phyloP scores from a whole-genome alignment of 2,797 vertebrate genomes.

The Sebastes taczanowskii region DNA sequence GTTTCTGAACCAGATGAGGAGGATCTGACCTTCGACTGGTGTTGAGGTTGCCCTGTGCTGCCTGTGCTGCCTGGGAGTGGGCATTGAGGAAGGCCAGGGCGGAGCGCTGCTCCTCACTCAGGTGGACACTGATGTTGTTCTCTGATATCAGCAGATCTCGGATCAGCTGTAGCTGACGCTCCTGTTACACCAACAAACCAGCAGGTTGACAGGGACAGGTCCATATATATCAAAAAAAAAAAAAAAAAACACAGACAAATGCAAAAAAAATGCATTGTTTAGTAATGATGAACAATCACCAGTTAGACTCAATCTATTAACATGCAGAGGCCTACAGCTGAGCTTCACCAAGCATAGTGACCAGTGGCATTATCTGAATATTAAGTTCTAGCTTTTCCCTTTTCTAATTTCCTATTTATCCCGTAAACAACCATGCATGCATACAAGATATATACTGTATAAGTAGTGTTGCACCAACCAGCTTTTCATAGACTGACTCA shows the following conservation, averaged over 20 bases:
- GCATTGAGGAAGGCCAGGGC: slow-evolving; percentile 92
- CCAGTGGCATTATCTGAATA: background rate
- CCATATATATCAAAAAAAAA: background rate
- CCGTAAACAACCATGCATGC: background rate
- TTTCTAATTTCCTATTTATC: background rate
- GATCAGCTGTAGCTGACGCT: slow-evolving; percentile 93
- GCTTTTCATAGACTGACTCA: slow-evolving; percentile 90
- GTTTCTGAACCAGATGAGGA: background rate
- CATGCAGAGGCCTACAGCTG: background rate
- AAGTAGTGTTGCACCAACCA: slow-evolving; percentile 79
- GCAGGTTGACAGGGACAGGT: background rate
- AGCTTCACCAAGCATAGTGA: background rate
- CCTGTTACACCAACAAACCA: slow-evolving; percentile 75
- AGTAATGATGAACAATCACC: background rate
- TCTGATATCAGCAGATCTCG: slow-evolving; percentile 92
- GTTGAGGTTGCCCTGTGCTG: slow-evolving; percentile 72
- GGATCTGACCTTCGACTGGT: slow-evolving; percentile 86
- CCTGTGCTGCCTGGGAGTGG: slow-evolving; percentile 82
- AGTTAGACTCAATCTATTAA: background rate
- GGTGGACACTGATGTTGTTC: slow-evolving; percentile 87
- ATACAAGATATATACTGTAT: background rate
- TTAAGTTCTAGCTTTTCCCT: background rate
- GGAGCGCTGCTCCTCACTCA: slow-evolving; percentile 93
- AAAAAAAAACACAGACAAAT: background rate
- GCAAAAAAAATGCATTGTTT: background rate